Percentiles rank a stretch among this genome's conserved stretches.
phyloP scores from a whole-genome alignment of 1,140 invertebrate genomes.

The Lasioglossum albipes region DNA sequence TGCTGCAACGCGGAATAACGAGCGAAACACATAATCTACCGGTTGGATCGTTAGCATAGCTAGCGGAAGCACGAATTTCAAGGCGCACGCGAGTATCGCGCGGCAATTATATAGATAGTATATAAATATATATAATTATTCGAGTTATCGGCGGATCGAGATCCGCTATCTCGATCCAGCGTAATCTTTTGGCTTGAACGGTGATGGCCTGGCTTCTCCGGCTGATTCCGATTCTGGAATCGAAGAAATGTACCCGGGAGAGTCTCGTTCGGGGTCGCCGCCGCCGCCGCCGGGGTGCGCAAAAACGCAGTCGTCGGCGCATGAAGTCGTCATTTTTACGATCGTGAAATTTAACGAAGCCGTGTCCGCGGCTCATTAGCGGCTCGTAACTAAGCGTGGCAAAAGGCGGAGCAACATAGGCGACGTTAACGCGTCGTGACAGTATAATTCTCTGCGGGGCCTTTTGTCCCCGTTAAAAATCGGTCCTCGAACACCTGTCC shows the following conservation, averaged over 20 bases:
- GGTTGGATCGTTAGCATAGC: conserved; percentile 63
- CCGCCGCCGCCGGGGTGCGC: neutral
- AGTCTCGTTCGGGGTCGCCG: too few species aligned
- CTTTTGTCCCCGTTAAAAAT: conserved; percentile 67
- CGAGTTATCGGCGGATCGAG: conserved; percentile 13
- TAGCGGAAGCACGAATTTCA: conserved; percentile 65
- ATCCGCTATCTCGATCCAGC: conserved; percentile 12
- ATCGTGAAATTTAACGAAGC: conserved; percentile 61
- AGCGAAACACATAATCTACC: conserved; percentile 12
- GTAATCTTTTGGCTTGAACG: conserved; percentile 15
- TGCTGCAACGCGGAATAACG: conserved; percentile 15
- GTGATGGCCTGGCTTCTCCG: neutral
- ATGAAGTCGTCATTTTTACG: conserved; percentile 65
- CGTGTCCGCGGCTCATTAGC: conserved; percentile 59
- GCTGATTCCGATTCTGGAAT: neutral
- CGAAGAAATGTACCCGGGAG: too few species aligned
- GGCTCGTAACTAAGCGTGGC: conserved; percentile 56
- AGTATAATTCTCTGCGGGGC: conserved; percentile 72
- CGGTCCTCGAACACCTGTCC: conserved; percentile 48
- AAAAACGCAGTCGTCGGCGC: conserved; percentile 22
- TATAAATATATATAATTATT: conserved; percentile 24
- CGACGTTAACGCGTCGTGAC: conserved; percentile 75
- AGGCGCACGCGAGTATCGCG: conserved; percentile 60
- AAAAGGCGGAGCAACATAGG: conserved; percentile 54
- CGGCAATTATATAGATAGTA: conserved; percentile 42